These are phyloP conservation scores for Rhabdomys pumilio DNA, from an alignment of 2,797 vertebrate species.

Conservation along the genomic window DNA sequence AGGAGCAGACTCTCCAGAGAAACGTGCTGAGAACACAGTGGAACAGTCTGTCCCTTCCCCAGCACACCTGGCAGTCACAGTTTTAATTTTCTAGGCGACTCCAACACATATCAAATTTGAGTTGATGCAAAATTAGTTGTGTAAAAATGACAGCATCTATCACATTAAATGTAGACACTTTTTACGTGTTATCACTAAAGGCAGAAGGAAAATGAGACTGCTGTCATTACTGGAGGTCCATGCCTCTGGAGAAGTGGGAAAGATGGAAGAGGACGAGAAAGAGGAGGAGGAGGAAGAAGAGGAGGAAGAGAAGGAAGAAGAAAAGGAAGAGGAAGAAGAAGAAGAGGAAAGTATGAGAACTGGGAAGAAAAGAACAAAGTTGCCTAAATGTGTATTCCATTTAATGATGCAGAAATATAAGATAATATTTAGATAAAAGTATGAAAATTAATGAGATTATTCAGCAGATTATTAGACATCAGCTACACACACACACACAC, in stretches of 20 bases:
- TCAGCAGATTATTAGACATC: not conserved
- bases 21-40: not conserved
- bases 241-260: not conserved
- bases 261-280: not conserved
- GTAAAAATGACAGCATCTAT: not conserved
- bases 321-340: not conserved
- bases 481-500: not conserved
- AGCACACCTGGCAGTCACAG: not conserved
- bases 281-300: not conserved
- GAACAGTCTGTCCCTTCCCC: not conserved
- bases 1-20: not conserved
- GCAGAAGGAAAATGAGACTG: not conserved
- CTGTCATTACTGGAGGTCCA: not conserved
- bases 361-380: not conserved
- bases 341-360: not conserved
- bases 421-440: not conserved
- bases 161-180: not conserved
- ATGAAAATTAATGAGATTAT: not conserved
- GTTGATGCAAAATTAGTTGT: not conserved
- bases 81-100: not conserved
- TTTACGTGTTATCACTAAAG: not conserved
- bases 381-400: not conserved
- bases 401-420: not conserved
- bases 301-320: not conserved
- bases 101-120: not conserved